Evolutionary conservation across 2,888 invertebrate species (phyloP), one percentile per base, ranked within the genome.

Genomic region (Drosophila multiciliata): DNA sequence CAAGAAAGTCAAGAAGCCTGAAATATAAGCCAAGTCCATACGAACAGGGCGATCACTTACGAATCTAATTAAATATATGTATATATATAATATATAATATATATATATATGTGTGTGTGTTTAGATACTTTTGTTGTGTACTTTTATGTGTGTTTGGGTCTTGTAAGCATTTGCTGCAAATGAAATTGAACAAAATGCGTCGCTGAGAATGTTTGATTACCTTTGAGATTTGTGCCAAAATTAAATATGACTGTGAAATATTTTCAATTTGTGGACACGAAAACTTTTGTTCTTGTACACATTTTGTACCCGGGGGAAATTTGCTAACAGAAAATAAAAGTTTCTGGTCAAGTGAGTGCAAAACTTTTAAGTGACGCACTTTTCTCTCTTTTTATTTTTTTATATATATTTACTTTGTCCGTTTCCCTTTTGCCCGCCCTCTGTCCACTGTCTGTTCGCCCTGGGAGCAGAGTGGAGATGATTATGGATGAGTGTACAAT

Each of bases 331-430:
- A 90, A 87, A 90, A 87, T 87, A 87, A 87, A 87, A 87, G 89
- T 87, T 87, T 89, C 82, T 87, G 90, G 87, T 87, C 87, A 87
- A 87, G 87, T 90, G 90, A 90, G 87, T 90, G 87, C 87, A 80
- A 87, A 87, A 87, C 85, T 87, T 87, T 87, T 87, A 87, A 90
- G 87, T 87, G 87, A 87, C 90, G 87, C 87, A 87, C 89, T 87
- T 87, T 89, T 80, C 89, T 87, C 90, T 89, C 78, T 74, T 61
- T 38, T 63, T n/a, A n/a, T 57, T 71, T 20, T 12, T 35, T 35
- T 36, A 36, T 15, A 6, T 15, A 6, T 36, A 36, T 36, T 6
- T 15, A 36, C 15, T 45, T 23, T 23, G 20, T 45, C 20, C 15
- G 7, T 1, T 20, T 20, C 7, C 45, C 7, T 12, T 15, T 15